Percentiles rank a stretch among this genome's conserved stretches.
phyloP scores from a whole-genome alignment of 2,113 vertebrate genomes.

The Mesitornis unicolor region DNA sequence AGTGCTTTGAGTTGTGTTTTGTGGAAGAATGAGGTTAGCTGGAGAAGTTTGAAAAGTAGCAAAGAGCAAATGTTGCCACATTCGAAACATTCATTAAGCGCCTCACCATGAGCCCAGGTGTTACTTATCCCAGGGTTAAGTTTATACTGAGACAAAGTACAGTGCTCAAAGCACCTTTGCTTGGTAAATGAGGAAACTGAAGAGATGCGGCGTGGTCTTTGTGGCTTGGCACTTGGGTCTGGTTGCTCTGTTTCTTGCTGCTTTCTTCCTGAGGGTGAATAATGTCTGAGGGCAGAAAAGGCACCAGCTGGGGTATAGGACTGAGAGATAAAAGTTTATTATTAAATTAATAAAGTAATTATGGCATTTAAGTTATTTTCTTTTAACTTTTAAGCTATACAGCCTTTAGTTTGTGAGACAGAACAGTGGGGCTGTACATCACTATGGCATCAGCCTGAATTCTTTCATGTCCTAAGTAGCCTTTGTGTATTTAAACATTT shows the following conservation, averaged over 20 bases:
- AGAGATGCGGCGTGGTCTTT: accelerated
- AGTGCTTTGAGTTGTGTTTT: not conserved
- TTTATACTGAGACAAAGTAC: not conserved
- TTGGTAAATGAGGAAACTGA: not conserved
- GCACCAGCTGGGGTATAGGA: not conserved
- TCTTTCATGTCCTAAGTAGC: not conserved
- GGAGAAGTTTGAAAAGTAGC: not conserved
- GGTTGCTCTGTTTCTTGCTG: not conserved
- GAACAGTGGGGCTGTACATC: too few relatives aligned
- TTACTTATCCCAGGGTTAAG: not conserved
- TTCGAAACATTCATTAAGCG: not conserved
- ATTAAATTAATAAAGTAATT: not conserved
- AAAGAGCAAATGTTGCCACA: not conserved
- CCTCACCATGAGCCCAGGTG: not conserved
- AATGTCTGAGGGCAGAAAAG: not conserved
- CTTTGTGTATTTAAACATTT: not conserved
- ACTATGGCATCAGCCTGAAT: not conserved
- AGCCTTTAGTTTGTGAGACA: not conserved
- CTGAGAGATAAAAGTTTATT: not conserved
- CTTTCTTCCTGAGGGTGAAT: too few relatives aligned
- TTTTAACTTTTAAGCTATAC: not conserved
- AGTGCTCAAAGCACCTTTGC: not conserved
- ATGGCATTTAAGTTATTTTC: not conserved
- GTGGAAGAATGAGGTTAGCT: not conserved
- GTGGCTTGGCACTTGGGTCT: too few relatives aligned